These are phyloP conservation scores for Diplodus puntazzo DNA, from an alignment of 2,797 vertebrate species.

Conservation along the genomic window DNA sequence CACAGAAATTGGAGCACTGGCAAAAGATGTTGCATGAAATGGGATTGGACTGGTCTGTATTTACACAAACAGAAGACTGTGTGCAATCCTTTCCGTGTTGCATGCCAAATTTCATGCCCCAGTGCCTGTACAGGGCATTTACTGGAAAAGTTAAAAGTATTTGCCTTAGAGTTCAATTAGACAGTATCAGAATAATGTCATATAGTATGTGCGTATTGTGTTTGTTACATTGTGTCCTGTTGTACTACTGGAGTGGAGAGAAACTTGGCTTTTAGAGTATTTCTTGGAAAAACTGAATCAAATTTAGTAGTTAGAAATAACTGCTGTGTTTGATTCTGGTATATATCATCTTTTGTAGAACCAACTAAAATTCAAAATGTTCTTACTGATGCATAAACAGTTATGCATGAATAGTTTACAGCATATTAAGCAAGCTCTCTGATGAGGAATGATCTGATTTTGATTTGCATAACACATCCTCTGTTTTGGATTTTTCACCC, in stretches of 20 bases:
- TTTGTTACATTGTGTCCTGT: neutral
- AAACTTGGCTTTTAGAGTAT: neutral
- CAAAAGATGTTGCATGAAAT: constrained; percentile 46
- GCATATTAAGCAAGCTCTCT: neutral
- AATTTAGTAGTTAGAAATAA: neutral
- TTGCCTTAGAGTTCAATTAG: neutral
- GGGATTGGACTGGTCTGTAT: constrained; percentile 31
- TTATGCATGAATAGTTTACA: neutral
- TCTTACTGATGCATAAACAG: neutral
- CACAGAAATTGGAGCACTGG: constrained; percentile 22
- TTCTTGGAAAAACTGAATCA: neutral
- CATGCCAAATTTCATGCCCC: constrained; percentile 31
- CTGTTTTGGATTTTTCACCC: too few relatives aligned
- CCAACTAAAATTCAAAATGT: neutral
- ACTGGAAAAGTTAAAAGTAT: constrained; percentile 11
- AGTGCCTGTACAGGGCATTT: neutral
- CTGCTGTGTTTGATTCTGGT: neutral
- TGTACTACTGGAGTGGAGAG: neutral
- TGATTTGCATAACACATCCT: too few relatives aligned
- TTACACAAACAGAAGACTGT: constrained; percentile 5
- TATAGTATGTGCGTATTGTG: neutral
- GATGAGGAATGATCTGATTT: neutral
- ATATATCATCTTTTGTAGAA: neutral
- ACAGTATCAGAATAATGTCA: neutral
- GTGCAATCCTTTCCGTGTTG: constrained; percentile 44